Percentiles rank a stretch among this genome's conserved stretches.
These are phyloP conservation scores for Pheosia tremula DNA, from an alignment of 2,888 invertebrate species.

Conservation along the genomic window DNA sequence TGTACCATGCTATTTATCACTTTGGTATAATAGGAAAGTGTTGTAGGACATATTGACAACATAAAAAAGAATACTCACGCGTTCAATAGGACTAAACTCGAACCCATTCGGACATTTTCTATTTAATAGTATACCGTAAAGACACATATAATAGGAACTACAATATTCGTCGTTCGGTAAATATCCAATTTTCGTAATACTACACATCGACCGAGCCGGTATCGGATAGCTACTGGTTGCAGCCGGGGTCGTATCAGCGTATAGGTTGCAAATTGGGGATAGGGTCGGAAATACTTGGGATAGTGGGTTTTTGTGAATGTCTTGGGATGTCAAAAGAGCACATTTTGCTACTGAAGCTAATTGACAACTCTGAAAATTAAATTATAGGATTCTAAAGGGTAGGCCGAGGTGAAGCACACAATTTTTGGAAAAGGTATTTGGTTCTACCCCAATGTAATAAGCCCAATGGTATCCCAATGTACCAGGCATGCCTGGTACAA, in stretches of 20 bases:
- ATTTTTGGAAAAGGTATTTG: too few relatives aligned
- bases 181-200: neutral
- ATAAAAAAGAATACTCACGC: neutral
- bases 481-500: too few relatives aligned
- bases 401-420: too few relatives aligned
- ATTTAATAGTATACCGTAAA: neutral
- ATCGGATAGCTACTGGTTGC: neutral
- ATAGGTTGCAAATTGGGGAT: neutral
- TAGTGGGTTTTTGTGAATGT: neutral
- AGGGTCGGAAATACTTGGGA: neutral
- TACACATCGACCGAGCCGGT: neutral
- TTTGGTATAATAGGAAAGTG: too few relatives aligned
- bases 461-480: too few relatives aligned
- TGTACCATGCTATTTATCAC: too few relatives aligned
- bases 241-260: neutral
- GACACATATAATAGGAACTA: neutral
- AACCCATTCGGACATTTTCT: neutral
- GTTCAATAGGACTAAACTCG: neutral
- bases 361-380: conserved; percentile 1
- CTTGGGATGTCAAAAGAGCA: neutral
- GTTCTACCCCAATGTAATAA: too few relatives aligned
- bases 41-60: too few relatives aligned
- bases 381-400: neutral
- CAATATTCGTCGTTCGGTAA: conserved; percentile 6
- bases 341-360: neutral